Evolutionary conservation across 2,113 vertebrate species (phyloP).

Genomic region (Cephalopholis sonnerati): DNA sequence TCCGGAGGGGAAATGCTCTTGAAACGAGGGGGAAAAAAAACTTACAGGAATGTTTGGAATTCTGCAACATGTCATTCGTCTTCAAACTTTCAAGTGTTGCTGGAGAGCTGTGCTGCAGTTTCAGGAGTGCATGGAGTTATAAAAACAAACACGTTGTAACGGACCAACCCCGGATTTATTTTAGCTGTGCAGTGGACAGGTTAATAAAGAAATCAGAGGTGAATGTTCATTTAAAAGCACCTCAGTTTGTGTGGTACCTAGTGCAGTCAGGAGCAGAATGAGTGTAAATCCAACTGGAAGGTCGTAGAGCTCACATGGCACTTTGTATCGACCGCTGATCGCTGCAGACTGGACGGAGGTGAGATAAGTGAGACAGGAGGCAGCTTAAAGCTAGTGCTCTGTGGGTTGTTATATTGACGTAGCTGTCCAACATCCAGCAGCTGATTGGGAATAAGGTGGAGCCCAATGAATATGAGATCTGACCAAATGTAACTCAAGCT

Average conservation of each 20-base stretch:
- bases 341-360: slow-evolving; percentile 13
- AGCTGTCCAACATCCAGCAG: slow-evolving; percentile 25
- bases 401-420: slow-evolving; percentile 40
- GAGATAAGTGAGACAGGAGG: slow-evolving; percentile 49
- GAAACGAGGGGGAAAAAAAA: not conserved
- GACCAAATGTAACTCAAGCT: not conserved
- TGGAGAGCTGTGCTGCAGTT: not conserved
- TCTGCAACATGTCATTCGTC: slow-evolving; percentile 41
- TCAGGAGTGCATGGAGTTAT: slow-evolving; percentile 1
- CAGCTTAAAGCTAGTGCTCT: slow-evolving; percentile 2
- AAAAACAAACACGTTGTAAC: slow-evolving; percentile 33
- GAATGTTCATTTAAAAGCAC: not conserved
- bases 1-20: slow-evolving; percentile 37
- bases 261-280: not conserved
- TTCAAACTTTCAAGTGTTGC: slow-evolving; percentile 41
- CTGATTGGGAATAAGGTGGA: slow-evolving; percentile 28
- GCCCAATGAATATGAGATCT: slow-evolving; percentile 13
- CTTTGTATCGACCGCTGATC: slow-evolving; percentile 46
- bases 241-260: not conserved
- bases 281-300: slow-evolving; percentile 31
- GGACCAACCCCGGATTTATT: not conserved
- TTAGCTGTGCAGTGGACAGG: not conserved
- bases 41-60: slow-evolving; percentile 79
- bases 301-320: slow-evolving; percentile 32
- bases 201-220: not conserved